Base-by-base conservation (phyloP, 2,797 vertebrate genomes). In the Pteronotus mesoamericanus region DNA sequence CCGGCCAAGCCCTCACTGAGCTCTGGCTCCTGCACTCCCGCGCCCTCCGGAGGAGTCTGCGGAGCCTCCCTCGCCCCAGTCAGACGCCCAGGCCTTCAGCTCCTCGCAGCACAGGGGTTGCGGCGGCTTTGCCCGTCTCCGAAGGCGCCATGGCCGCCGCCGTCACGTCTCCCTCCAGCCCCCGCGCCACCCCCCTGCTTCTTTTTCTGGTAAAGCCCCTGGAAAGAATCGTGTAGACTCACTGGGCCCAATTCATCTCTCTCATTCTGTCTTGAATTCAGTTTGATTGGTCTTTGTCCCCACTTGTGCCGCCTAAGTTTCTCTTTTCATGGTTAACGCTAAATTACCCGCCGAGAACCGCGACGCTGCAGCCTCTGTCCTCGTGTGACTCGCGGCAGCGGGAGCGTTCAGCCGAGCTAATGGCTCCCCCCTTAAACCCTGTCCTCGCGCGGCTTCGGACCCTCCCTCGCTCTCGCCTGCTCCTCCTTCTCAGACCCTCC, bases 341-440 rank as follows among this genome's bases (percentile, higher is more conserved):
- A 9, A 34, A 9, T 34, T 3, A 1, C 32, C 29, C 80, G 9
- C 80, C 12, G 12, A 46, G 14, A n/a, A 34, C 1, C 2, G 19
- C 29, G 3, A 5, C 1, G 29, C 0, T 1, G 2, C 29, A 7
- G 57, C 11, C 42, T 2, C 19, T 0, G 12, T 34, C 59, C 59
- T n/a, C 79, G 15, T 15, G 3, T 1, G 57, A 15, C 19, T 1
- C 46, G 29, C 2, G 3, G 1, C 5, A 4, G n/a, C 29, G 6
- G 39, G 3, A 82, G 29, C 18, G 2, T 44, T 22, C 18, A 22
- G 1, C 39, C 4, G 39, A 44, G 26, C 22, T 22, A n/a, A 22
- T 15, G 2, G 9, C 19, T 32, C 24, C 34, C 10, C 10, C 6
- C 32, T 6, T 5, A 14, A n/a, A 9, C 29, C 2, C 57, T 5